Conservation (phyloP, 2,113 vertebrate genomes). For the Chionis minor region DNA sequence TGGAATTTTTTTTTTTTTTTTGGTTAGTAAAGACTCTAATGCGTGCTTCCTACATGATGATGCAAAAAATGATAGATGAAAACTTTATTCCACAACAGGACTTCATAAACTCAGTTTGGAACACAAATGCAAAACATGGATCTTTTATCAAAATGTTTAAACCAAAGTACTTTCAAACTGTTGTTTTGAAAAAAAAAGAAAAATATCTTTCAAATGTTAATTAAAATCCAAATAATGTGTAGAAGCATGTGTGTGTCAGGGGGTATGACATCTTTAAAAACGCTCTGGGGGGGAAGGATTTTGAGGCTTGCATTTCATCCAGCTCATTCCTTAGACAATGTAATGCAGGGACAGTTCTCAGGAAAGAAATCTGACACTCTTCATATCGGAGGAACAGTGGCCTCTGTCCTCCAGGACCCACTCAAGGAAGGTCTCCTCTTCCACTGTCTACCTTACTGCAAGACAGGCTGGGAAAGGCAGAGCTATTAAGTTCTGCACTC, state of each 20-base stretch:
- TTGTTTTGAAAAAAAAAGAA: neutral
- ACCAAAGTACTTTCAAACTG: neutral
- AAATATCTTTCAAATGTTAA: neutral
- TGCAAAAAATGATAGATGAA: neutral
- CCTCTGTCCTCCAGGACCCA: neutral
- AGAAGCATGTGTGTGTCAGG: neutral
- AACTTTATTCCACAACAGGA: neutral
- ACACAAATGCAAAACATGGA: neutral
- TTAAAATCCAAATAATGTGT: neutral
- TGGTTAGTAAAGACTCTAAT: neutral
- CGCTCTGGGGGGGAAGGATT: neutral
- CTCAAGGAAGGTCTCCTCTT: neutral
- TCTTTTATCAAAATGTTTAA: neutral
- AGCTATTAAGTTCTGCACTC: neutral
- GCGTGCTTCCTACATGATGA: neutral
- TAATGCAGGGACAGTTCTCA: neutral
- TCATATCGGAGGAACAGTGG: neutral
- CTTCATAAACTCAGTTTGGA: neutral
- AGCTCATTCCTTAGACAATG: neutral
- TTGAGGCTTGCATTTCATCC: neutral
- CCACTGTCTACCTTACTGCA: neutral
- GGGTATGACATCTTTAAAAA: neutral
- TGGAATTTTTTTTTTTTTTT: neutral
- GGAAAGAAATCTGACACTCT: neutral
- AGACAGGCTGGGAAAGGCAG: neutral